Evolutionary conservation across 37 sponge, comb jelly and placozoan species (phyloP).

Genomic region (Bolinopsis microptera): DNA sequence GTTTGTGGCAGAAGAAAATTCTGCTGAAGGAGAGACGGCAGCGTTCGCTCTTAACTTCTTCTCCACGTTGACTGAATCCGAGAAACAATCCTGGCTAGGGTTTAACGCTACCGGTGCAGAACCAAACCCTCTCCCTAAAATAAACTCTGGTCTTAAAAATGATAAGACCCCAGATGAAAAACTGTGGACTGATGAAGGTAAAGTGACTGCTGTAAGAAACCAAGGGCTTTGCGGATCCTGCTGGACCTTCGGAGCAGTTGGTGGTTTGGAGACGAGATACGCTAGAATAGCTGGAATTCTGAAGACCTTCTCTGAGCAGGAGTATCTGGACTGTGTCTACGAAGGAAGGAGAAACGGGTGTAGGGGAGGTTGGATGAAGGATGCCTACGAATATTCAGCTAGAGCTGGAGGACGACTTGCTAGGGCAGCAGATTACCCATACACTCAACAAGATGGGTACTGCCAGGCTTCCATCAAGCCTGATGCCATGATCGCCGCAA

Average conservation of each 20-base stretch:
- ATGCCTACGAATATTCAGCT: neutral
- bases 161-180: neutral
- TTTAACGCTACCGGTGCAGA: neutral
- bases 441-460: neutral
- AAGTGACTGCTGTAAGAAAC: neutral
- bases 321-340: conserved; percentile 56
- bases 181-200: neutral
- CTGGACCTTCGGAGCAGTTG: conserved; percentile 54
- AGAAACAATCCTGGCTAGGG: neutral
- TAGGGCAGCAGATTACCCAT: neutral
- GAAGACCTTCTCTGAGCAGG: conserved; percentile 41
- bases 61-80: neutral
- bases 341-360: conserved; percentile 25
- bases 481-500: conserved; percentile 21
- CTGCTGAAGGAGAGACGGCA: neutral
- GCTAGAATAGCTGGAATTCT: neutral
- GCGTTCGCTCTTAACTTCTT: neutral
- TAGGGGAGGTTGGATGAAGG: neutral
- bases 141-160: neutral
- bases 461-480: neutral
- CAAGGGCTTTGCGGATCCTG: conserved; percentile 32
- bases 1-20: neutral
- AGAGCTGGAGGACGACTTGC: conserved; percentile 20
- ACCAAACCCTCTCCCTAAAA: neutral
- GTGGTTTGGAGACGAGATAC: conserved; percentile 45